These are phyloP conservation scores for Phyllostomus hastatus DNA, from an alignment of 2,113 vertebrate species.

Conservation along the genomic window DNA sequence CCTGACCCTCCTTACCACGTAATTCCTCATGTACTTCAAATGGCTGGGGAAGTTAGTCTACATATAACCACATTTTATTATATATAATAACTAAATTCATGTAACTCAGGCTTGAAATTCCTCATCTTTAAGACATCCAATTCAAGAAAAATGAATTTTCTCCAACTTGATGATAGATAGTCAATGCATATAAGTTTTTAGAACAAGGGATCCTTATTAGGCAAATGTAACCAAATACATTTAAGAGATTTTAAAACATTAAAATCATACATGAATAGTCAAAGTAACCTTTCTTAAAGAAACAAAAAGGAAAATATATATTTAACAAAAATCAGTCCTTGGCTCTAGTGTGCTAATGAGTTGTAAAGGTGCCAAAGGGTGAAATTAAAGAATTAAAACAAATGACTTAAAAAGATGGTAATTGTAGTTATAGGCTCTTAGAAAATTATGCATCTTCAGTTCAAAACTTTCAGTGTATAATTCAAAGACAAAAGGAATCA, in stretches of 20 bases:
- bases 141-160: background rate
- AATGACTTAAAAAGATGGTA: background rate
- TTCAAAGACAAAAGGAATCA: background rate
- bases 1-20: background rate
- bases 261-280: background rate
- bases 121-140: background rate
- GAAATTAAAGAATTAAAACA: conserved; percentile 3
- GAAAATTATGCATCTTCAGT: background rate
- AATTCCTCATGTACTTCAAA: background rate
- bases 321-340: background rate
- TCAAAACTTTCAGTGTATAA: background rate
- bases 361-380: background rate
- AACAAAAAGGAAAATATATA: background rate
- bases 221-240: background rate
- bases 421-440: background rate
- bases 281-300: background rate
- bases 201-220: background rate
- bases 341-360: background rate
- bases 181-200: background rate
- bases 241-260: background rate
- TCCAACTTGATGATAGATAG: background rate
- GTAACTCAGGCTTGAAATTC: background rate
- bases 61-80: background rate
- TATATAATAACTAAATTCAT: background rate
- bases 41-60: background rate